phyloP scores from a whole-genome alignment of 2,888 invertebrate species.

The Oligia fasciuncula region DNA sequence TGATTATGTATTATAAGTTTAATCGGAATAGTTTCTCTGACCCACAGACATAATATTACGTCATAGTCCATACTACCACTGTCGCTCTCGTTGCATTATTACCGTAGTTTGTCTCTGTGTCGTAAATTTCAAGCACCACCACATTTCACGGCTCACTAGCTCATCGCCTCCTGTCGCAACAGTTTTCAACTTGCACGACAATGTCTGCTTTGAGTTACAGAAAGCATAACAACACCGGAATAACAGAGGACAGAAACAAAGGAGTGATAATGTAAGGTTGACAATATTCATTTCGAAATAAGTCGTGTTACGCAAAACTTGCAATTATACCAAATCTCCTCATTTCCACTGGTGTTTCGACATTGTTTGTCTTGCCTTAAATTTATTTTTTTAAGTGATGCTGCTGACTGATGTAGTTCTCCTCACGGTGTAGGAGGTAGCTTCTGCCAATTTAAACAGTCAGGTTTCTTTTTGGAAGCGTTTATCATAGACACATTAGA shows the following conservation, averaged over 20 bases:
- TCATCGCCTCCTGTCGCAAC: conserved; percentile 31
- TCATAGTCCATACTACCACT: background rate
- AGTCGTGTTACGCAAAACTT: background rate
- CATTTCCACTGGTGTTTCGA: background rate
- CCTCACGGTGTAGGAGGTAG: background rate
- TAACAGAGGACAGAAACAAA: conserved; percentile 9
- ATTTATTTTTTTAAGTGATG: background rate
- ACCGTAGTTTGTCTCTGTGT: background rate
- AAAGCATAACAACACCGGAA: conserved; percentile 15
- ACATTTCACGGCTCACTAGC: conserved; percentile 30
- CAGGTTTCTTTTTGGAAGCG: background rate
- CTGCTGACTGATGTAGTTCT: no score
- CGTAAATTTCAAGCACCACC: conserved; percentile 2
- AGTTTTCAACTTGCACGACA: conserved; percentile 26
- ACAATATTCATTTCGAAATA: background rate
- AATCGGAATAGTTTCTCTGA: background rate
- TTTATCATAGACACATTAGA: background rate
- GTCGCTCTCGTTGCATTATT: background rate
- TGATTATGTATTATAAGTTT: background rate
- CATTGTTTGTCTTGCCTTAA: background rate
- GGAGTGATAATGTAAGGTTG: background rate
- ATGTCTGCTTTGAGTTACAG: conserved; percentile 9
- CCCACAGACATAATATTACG: background rate
- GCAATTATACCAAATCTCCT: background rate
- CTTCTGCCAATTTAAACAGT: background rate